These are phyloP conservation scores for Archivesica marissinica DNA, from an alignment of 1,140 invertebrate species.

Conservation along the genomic window DNA sequence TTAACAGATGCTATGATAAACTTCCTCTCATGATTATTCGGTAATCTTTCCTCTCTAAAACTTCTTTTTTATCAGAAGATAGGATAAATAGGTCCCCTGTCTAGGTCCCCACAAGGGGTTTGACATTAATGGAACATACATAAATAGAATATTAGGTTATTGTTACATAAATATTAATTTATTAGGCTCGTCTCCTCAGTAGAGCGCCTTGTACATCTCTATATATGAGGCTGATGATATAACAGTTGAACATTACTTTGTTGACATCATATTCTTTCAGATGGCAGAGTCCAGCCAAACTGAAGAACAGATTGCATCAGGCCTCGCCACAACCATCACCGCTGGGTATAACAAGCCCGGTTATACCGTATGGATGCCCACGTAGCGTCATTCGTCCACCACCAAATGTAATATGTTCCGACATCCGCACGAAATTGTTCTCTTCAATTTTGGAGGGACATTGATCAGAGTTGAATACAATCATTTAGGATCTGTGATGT, in stretches of 20 bases:
- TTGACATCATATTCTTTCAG: conserved; percentile 8
- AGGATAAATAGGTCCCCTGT: too few species aligned
- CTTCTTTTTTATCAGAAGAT: too few species aligned
- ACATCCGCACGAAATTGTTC: conserved; percentile 52
- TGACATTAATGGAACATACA: not conserved
- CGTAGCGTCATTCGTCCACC: not conserved
- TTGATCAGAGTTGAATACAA: too few species aligned
- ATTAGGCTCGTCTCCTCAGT: not conserved
- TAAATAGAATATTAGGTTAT: not conserved
- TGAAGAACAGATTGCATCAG: not conserved
- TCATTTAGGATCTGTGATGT: too few species aligned
- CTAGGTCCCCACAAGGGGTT: too few species aligned
- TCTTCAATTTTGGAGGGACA: conserved; percentile 35
- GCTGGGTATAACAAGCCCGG: conserved; percentile 14
- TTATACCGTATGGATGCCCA: conserved; percentile 35
- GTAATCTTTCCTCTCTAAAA: too few species aligned
- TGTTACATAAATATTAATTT: not conserved
- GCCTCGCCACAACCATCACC: conserved; percentile 36
- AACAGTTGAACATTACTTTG: not conserved
- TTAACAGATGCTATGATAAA: too few species aligned
- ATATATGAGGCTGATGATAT: not conserved
- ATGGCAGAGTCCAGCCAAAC: conserved; percentile 55
- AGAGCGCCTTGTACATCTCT: not conserved
- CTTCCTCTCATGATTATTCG: not conserved
- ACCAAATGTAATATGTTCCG: not conserved